phyloP scores from a whole-genome alignment of 64 coral and sea anemone genomes.

The Orbicella faveolata region DNA sequence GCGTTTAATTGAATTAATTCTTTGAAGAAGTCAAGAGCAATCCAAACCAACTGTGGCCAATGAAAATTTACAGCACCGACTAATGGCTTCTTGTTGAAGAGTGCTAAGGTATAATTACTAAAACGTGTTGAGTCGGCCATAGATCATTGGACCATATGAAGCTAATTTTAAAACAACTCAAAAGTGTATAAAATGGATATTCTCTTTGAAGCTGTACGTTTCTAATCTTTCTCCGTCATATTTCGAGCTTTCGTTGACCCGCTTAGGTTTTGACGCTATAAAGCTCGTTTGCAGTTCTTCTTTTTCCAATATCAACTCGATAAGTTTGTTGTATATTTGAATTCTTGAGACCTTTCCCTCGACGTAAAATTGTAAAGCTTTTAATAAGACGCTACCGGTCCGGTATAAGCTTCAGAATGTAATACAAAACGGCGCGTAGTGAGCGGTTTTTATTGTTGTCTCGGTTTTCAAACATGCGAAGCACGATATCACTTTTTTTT shows the following conservation, averaged over 20 bases:
- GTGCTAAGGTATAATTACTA: background rate
- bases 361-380: too few relatives aligned
- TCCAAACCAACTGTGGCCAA: slow-evolving; percentile 12
- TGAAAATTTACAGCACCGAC: background rate
- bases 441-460: background rate
- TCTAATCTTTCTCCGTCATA: background rate
- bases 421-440: too few relatives aligned
- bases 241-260: background rate
- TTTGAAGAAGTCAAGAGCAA: slow-evolving; percentile 9
- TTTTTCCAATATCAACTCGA: background rate
- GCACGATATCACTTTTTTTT: background rate
- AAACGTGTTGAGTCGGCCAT: background rate
- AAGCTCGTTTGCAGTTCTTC: background rate
- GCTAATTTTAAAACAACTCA: background rate
- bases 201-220: too few relatives aligned
- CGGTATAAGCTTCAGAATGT: too few relatives aligned
- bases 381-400: too few relatives aligned
- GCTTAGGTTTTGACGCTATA: too few relatives aligned
- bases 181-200: background rate
- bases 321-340: background rate
- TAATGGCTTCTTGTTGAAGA: slow-evolving; percentile 26
- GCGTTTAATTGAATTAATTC: slow-evolving; percentile 27
- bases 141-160: background rate
- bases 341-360: background rate
- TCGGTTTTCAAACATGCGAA: background rate